These are phyloP conservation scores for Chrysopa pallens DNA, from an alignment of 1,140 invertebrate species.

Conservation along the genomic window DNA sequence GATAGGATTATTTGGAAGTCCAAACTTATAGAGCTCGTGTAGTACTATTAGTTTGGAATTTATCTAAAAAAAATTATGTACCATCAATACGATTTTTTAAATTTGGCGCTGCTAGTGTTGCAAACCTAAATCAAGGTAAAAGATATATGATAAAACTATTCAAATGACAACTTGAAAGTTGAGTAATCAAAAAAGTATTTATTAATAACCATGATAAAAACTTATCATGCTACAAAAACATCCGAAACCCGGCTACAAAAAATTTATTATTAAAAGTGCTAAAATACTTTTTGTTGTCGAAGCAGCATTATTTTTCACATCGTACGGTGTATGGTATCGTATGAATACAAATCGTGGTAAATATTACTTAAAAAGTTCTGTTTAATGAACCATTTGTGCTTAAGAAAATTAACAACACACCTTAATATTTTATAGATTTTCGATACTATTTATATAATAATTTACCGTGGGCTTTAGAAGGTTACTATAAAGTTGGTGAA, in stretches of 20 bases:
- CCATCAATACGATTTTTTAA: too few species aligned
- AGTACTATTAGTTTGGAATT: too few species aligned
- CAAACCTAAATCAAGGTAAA: too few species aligned
- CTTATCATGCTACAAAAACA: conserved; percentile 32
- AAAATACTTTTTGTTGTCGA: conserved; percentile 31
- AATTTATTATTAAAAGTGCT: conserved; percentile 27
- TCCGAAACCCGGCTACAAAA: conserved; percentile 29
- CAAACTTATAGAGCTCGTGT: too few species aligned
- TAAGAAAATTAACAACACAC: not conserved
- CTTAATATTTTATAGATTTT: conserved; percentile 26
- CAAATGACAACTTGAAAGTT: too few species aligned
- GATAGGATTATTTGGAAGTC: too few species aligned
- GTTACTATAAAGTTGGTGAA: conserved; percentile 39
- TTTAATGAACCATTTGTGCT: not conserved
- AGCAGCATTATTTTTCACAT: conserved; percentile 28
- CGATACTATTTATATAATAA: conserved; percentile 36
- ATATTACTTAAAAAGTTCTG: conserved; percentile 4
- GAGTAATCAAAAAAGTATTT: too few species aligned
- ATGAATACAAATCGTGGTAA: conserved; percentile 40
- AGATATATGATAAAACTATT: too few species aligned
- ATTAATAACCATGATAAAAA: too few species aligned
- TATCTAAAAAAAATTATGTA: too few species aligned
- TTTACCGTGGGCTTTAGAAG: conserved; percentile 34
- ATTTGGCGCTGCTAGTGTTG: too few species aligned
- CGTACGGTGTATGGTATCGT: conserved; percentile 36